A percentile compares a stretch with the other conserved stretches of the same genome.
Evolutionary conservation across 2,797 vertebrate species (phyloP).

Genomic region (Falco cherrug): DNA sequence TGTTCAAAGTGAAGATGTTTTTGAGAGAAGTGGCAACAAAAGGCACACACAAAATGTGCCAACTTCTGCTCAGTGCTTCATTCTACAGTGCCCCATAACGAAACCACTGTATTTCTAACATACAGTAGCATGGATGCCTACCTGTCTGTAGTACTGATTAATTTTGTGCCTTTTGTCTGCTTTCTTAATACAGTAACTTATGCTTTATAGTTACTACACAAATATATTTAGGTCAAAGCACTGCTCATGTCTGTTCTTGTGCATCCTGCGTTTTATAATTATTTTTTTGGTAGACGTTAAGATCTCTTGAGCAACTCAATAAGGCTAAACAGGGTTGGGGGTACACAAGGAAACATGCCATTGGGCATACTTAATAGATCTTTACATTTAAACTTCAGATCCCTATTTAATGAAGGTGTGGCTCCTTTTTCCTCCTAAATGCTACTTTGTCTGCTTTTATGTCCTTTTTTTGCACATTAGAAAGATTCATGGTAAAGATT

Average conservation of each 20-base stretch:
- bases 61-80: conserved; percentile 32
- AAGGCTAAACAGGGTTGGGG: background rate
- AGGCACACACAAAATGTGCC: background rate
- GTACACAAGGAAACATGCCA: background rate
- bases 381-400: background rate
- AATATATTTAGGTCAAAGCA: conserved; percentile 35
- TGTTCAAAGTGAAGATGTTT: conserved; percentile 13
- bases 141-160: conserved; percentile 15
- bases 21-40: conserved; percentile 12
- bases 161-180: conserved; percentile 75
- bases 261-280: background rate
- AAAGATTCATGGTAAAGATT: background rate
- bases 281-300: background rate
- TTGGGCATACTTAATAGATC: background rate
- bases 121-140: conserved; percentile 47
- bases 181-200: conserved; percentile 53
- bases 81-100: background rate
- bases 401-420: background rate
- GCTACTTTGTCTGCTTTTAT: background rate
- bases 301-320: background rate
- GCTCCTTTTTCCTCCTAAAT: background rate
- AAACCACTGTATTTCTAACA: conserved; percentile 20
- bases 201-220: conserved; percentile 50
- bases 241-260: background rate
- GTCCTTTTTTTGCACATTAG: background rate